A percentile compares a stretch with the other conserved stretches of the same genome.
Conservation (phyloP, 2,888 invertebrate genomes). For the Uloborus plumipes region DNA sequence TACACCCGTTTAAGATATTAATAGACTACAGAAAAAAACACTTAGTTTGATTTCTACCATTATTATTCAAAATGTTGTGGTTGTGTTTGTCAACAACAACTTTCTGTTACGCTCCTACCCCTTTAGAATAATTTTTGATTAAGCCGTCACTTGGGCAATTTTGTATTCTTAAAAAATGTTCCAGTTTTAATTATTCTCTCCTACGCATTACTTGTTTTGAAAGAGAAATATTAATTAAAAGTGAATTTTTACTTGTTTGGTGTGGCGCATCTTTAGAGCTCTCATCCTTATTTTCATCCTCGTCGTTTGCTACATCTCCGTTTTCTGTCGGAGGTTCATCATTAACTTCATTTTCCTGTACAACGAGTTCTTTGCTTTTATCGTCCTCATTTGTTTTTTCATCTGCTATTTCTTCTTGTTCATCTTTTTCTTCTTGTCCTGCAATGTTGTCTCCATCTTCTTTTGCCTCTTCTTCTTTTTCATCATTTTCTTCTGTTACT, state of each 20-base stretch:
- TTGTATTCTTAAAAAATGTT: too few relatives aligned
- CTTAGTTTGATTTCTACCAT: too few relatives aligned
- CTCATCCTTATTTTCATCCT: conserved; percentile 1
- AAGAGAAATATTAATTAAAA: not conserved
- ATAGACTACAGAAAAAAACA: too few relatives aligned
- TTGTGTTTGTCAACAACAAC: too few relatives aligned
- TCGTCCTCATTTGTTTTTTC: conserved; percentile 8
- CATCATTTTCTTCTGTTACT: not conserved
- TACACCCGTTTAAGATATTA: too few relatives aligned
- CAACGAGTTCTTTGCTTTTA: too few relatives aligned
- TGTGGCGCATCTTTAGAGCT: conserved; percentile 20
- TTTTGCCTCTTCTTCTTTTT: conserved; percentile 8
- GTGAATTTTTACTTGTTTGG: conserved; percentile 49
- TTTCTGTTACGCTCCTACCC: too few relatives aligned
- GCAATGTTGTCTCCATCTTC: conserved; percentile 9
- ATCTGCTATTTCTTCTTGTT: conserved; percentile 7
- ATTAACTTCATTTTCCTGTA: not conserved
- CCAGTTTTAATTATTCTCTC: too few relatives aligned
- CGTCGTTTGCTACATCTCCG: not conserved
- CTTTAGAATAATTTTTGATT: too few relatives aligned
- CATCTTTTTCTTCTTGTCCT: conserved; percentile 12
- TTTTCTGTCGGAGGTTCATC: not conserved
- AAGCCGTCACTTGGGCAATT: too few relatives aligned
- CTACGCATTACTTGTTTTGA: not conserved
- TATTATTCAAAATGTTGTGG: too few relatives aligned